Percentiles rank a stretch among this genome's conserved stretches.
Evolutionary conservation across 2,113 vertebrate species (phyloP).

Genomic region (Marcusenius ussheri): DNA sequence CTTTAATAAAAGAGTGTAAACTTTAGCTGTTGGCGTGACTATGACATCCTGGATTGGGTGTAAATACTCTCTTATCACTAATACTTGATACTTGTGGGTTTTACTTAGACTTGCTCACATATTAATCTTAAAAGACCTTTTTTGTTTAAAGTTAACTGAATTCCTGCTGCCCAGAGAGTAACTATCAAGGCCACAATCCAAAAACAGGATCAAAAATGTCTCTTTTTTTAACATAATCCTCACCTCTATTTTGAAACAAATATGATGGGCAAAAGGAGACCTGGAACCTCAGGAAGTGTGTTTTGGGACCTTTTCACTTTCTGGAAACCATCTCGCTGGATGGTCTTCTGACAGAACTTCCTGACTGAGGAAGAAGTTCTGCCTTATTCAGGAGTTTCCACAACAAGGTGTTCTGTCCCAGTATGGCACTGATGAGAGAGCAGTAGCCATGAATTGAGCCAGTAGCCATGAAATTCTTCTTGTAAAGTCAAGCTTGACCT

Average conservation of each 20-base stretch:
- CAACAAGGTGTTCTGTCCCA: neutral
- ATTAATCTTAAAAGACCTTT: neutral
- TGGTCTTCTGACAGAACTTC: neutral
- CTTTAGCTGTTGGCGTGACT: neutral
- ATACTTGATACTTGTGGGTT: neutral
- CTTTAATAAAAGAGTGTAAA: neutral
- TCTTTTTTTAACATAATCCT: neutral
- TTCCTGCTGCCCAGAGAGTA: neutral
- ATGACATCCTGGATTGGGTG: neutral
- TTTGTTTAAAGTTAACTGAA: neutral
- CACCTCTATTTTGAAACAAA: neutral
- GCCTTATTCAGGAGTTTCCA: neutral
- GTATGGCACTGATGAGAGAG: neutral
- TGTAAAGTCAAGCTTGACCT: neutral
- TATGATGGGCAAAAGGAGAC: neutral
- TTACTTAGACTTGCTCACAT: conserved; percentile 6
- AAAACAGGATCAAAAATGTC: neutral
- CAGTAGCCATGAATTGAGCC: neutral
- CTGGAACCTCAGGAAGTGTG: neutral
- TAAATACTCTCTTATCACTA: neutral
- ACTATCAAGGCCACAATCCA: neutral
- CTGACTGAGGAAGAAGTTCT: neutral
- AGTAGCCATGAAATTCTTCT: neutral
- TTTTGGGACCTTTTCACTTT: neutral
- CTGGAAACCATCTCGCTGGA: neutral